A percentile compares a stretch with the other conserved stretches of the same genome.
phyloP scores from a whole-genome alignment of 2,113 vertebrate genomes.

The Eupsittula cactorum region DNA sequence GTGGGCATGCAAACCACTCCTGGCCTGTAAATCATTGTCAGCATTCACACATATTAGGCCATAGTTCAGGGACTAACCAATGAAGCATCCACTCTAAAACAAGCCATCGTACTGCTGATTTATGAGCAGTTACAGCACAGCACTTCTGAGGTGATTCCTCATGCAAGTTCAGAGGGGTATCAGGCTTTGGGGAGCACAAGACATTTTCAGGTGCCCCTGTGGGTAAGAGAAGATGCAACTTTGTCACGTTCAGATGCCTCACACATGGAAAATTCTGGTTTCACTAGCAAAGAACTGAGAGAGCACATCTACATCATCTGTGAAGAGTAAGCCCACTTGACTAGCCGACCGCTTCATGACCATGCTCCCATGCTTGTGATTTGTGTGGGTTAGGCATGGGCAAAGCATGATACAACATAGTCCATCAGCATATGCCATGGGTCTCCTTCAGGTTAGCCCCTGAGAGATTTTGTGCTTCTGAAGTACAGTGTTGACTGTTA shows the following conservation, averaged over 20 bases:
- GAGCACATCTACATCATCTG: fast-evolving
- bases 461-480: neutral
- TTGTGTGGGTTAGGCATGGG: neutral
- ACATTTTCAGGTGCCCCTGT: neutral
- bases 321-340: neutral
- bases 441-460: neutral
- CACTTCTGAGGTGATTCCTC: neutral
- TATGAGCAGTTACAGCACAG: fast-evolving
- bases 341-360: fast-evolving
- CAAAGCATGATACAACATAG: neutral
- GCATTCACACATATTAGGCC: neutral
- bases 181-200: fast-evolving
- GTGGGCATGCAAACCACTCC: neutral
- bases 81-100: constrained; percentile 39
- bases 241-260: fast-evolving
- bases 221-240: neutral
- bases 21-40: constrained; percentile 68
- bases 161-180: fast-evolving
- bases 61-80: constrained; percentile 55
- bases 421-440: neutral
- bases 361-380: fast-evolving
- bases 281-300: neutral
- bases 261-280: fast-evolving
- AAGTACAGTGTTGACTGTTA: neutral
- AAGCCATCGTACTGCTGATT: neutral